phyloP scores from a whole-genome alignment of 2,797 vertebrate genomes.

The Sebastiscus albofasciatus region DNA sequence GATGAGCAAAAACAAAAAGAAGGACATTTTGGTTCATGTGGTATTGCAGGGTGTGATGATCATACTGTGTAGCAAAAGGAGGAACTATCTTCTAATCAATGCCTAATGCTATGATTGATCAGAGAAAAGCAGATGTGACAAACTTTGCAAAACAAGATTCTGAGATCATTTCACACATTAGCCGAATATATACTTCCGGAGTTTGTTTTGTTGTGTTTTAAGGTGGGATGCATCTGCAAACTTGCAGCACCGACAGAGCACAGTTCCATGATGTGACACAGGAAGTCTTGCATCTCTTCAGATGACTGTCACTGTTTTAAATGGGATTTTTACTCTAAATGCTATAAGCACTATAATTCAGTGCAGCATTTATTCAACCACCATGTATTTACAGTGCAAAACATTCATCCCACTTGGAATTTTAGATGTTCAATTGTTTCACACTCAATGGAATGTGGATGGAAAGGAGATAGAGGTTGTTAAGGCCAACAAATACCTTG shows the following conservation, averaged over 20 bases:
- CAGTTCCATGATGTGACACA: not conserved
- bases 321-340: not conserved
- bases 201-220: not conserved
- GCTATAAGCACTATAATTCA: not conserved
- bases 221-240: slow-evolving; percentile 6
- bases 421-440: not conserved
- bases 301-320: not conserved
- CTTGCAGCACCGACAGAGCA: not conserved
- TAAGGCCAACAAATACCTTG: no score
- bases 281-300: not conserved
- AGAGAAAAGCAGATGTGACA: not conserved
- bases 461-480: no score
- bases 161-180: not conserved
- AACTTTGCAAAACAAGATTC: not conserved
- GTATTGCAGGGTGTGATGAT: no score
- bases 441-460: not conserved
- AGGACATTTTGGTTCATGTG: not conserved
- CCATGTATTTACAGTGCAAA: not conserved
- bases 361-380: not conserved
- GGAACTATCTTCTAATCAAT: not conserved
- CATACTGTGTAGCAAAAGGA: not conserved
- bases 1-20: not conserved
- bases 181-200: not conserved
- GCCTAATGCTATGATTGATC: not conserved
- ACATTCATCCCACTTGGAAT: not conserved